Evolutionary conservation across 2,888 invertebrate species (phyloP), one percentile per base, ranked within the genome.

Genomic region (Cyclophora albipunctata): DNA sequence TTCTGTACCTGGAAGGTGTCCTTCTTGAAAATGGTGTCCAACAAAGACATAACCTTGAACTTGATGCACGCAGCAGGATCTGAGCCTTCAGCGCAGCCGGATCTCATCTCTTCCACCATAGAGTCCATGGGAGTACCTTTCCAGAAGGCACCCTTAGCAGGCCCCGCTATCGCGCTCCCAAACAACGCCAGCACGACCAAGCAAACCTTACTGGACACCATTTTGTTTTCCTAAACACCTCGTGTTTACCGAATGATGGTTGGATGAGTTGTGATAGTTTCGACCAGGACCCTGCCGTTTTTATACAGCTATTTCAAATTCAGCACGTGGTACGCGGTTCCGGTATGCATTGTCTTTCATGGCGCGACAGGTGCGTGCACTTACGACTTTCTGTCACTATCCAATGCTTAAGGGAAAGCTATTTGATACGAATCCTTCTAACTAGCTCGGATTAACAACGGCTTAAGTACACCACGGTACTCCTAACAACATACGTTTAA

Each of bases 31-130:
- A 95, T 91, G 67, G 92, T 92, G 79, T 95, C 94, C 75, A 95
- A 84, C 60, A 95, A 90, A 57, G 93, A 92, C 89, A 95, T 92
- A 58, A 95, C 93, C 77, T 94, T 94, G 89, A 92, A 94, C 81
- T 95, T 95, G 81, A 95, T 92, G 84, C 96, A 96, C 59, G 95
- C 93, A 51, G 95, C 90, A 33, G 94, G 93, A 75, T 95, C 95
- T 63, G 92, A 92, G 63, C 93, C 93, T 65, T 92, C 92, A 42
- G 91, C 90, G 78, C 95, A 96, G 71, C 93, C 92, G 50, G 90
- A 90, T 71, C 92, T 91, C 90, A 94, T 94, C 80, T 94, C 94
- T 69, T 93, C 93, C 46, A 95, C 92, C 84, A 93, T 90, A 49
- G 91, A 87, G 68, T 94, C 93, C 90, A 95, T 91, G 63, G 92